These are phyloP conservation scores for Ridgeia piscesae DNA, from an alignment of 1,140 invertebrate species.

Conservation along the genomic window DNA sequence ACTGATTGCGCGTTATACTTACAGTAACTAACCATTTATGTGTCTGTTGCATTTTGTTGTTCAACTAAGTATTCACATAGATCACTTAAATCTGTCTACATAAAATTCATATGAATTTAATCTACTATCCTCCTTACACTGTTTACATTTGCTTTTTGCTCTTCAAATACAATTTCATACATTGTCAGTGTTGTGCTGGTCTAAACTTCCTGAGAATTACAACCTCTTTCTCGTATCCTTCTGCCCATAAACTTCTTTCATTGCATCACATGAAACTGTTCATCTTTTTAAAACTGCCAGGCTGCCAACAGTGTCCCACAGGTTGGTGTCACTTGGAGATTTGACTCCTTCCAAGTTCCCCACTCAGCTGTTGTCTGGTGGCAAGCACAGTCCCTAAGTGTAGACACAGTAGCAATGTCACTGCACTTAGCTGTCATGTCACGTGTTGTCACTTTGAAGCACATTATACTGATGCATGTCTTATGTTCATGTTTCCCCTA, in stretches of 20 bases:
- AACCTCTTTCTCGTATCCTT: not conserved
- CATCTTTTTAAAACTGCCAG: not conserved
- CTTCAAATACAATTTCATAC: not conserved
- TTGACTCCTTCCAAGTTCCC: not conserved
- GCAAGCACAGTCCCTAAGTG: not conserved
- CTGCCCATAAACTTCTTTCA: not conserved
- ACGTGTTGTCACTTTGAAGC: not conserved
- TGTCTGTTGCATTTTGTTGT: not conserved
- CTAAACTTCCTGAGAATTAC: not conserved
- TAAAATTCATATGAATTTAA: not conserved
- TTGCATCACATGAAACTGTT: not conserved
- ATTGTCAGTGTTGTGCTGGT: not conserved
- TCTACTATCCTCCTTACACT: not conserved
- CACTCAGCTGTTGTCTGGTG: not conserved
- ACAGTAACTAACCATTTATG: not conserved
- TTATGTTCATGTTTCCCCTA: not conserved
- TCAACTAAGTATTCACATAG: not conserved
- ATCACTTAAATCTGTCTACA: not conserved
- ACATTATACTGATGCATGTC: not conserved
- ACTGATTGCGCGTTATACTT: not conserved
- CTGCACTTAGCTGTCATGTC: not conserved
- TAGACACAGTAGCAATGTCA: not conserved
- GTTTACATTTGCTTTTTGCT: not conserved
- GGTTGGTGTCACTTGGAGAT: not conserved
- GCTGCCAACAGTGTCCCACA: not conserved